Evolutionary conservation across 1,140 invertebrate species (phyloP), one percentile per base, ranked within the genome.

Genomic region (Lithobius niger): DNA sequence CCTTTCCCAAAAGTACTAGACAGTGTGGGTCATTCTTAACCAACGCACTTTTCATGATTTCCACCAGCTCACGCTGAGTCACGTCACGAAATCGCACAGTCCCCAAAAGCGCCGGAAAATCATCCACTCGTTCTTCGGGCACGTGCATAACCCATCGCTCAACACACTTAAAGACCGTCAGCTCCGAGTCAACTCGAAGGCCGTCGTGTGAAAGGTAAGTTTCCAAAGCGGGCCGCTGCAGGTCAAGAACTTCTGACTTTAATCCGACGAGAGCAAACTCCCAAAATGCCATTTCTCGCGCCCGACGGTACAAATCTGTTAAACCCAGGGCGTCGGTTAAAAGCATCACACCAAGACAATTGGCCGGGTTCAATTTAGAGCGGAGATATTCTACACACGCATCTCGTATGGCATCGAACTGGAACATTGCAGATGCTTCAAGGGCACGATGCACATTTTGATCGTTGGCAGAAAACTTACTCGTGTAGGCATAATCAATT

Each of bases 171-270:
- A 51, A 51, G 10, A 51, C 27, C 4, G 6, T 10, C 10, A 24
- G 10, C 21, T 51, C 49, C 10, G 10, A 10, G 13, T 51, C 27
- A 16, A 26, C 25, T 27, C 49, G 6, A 18, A 51, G 21, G 10
- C 49, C 49, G 27, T 51, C 49, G 24, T 51, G 27, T 22, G 49
- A 51, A 10, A 51, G 27, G 6, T 40, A 51, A 16, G 6, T n/a
- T 36, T 6, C 16, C 4, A 51, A 19, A 15, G 4, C 10, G 10
- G 10, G 13, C 6, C 6, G 4, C 13, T 10, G 10, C 6, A 51
- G 27, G 13, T 51, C 24, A 10, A 51, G 49, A 31, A 51, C 10
- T 27, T 24, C 15, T 26, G 21, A 31, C 10, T 26, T n/a, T 6
- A 36, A 6, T 27, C n/a, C 27, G 6, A 51, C 49, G 13, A 10